Evolutionary conservation across 2,113 vertebrate genomes (phyloP).

Genomic region (Tetrax tetrax): DNA sequence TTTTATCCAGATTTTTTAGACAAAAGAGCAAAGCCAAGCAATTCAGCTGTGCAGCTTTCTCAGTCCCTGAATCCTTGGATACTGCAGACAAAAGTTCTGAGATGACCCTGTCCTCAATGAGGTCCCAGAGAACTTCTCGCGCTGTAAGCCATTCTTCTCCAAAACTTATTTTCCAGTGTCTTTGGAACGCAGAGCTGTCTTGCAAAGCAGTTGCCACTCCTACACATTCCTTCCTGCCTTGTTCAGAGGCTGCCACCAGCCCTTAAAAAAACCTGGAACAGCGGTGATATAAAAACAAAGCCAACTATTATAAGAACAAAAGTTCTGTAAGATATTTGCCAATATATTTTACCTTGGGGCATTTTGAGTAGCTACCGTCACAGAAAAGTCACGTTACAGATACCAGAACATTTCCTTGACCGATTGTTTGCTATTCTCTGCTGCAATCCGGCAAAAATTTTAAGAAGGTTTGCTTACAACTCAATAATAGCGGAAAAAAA

Average conservation of each 20-base stretch:
- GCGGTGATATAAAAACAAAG: background rate
- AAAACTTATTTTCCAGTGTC: background rate
- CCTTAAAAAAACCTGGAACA: background rate
- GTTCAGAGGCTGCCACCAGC: background rate
- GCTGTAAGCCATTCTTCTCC: background rate
- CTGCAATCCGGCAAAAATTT: background rate
- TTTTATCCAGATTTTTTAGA: background rate
- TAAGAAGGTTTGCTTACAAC: background rate
- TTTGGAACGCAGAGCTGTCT: background rate
- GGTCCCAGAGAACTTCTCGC: background rate
- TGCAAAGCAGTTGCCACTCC: background rate
- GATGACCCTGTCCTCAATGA: background rate
- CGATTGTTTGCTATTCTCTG: background rate
- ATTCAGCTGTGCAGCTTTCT: background rate
- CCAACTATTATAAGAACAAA: background rate
- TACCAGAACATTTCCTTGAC: background rate
- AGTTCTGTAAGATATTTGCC: background rate
- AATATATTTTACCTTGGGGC: background rate
- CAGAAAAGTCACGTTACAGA: background rate
- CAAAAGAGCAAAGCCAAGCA: background rate
- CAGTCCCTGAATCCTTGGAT: background rate
- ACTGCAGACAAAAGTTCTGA: background rate
- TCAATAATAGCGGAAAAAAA: background rate
- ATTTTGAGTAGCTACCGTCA: background rate
- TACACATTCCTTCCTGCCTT: background rate